These are phyloP conservation scores for Lophotis ruficrista DNA, from an alignment of 2,113 vertebrate species.

Conservation along the genomic window DNA sequence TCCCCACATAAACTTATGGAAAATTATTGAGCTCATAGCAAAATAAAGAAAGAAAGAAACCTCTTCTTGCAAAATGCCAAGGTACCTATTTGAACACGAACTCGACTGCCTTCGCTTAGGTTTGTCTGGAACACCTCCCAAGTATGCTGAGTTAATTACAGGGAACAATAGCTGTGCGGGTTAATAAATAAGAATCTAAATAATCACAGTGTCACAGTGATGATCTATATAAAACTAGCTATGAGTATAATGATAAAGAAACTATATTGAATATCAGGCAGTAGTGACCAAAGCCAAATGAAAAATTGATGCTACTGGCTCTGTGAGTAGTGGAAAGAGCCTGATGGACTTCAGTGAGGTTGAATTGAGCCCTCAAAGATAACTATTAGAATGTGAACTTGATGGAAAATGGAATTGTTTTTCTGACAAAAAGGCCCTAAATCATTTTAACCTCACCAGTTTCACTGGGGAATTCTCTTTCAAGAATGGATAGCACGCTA, in stretches of 20 bases:
- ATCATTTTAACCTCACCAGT: not conserved
- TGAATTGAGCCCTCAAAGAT: not conserved
- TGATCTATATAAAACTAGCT: not conserved
- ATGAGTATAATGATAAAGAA: not conserved
- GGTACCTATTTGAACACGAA: not conserved
- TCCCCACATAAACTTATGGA: slow-evolving; percentile 46
- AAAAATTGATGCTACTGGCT: slow-evolving; percentile 23
- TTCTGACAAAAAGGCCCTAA: not conserved
- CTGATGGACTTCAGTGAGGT: not conserved
- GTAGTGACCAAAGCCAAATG: slow-evolving; percentile 3
- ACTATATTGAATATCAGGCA: not conserved
- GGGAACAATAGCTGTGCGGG: not conserved
- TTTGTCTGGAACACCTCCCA: not conserved
- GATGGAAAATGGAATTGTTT: not conserved
- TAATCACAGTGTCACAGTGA: not conserved
- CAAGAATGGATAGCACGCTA: not conserved
- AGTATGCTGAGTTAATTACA: not conserved
- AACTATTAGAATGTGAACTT: not conserved
- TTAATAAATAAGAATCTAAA: not conserved
- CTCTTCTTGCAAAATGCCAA: not conserved
- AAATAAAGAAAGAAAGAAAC: slow-evolving; percentile 43
- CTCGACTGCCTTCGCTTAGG: not conserved
- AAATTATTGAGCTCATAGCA: slow-evolving; percentile 57
- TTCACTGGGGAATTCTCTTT: not conserved
- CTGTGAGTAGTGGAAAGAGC: slow-evolving; percentile 1